Base-by-base conservation (phyloP, 2,113 vertebrate species). In the Corydoras sp. region DNA sequence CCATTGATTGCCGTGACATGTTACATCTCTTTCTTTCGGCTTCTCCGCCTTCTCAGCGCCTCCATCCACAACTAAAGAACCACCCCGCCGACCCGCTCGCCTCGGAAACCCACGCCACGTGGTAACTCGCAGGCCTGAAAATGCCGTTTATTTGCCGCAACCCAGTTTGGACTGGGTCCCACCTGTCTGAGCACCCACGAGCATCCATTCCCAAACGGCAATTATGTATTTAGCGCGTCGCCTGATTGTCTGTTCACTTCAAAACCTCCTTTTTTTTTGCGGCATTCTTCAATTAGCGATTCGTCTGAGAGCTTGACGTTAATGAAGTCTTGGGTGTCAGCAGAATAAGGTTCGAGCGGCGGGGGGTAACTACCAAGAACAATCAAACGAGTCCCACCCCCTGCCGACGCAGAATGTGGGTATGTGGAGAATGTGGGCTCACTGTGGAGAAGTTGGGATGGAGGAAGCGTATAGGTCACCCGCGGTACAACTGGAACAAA, bases 1-100 rank as follows among this genome's bases (percentile, higher is more conserved):
- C 81, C 87, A 90, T 90, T 89, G 89, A 91, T 89, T 77, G 83
- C 51, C 63, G 81, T 84, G 85, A 86, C 88, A 89, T 87, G 87
- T 85, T 85, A 89, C 88, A 87, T 89, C 87, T 89, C 81, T 79
- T 77, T 76, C 77, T 81, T 73, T 61, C 76, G 71, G 32, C 11
- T 71, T 61, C 68, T 70, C 32, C 51, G 9, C 51, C 3, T 3
- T 53, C 53, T 10, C 63, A 12, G 32, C 32, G 32, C 32, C 32
- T 35, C 32, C 3, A 35, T 35, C 32, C 6, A 35, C 32, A 35
- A 35, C 32, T 35, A 35, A 35, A 35, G 32, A 35, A 35, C n/a
- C n/a, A 35, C 3, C 32, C 32, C 3, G 51, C 51, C 51, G 13
- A 53, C 51, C 3, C 51, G 32, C 6, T 35, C 32, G 32, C 32